phyloP scores from a whole-genome alignment of 2,797 vertebrate genomes.

The Myripristis murdjan region DNA sequence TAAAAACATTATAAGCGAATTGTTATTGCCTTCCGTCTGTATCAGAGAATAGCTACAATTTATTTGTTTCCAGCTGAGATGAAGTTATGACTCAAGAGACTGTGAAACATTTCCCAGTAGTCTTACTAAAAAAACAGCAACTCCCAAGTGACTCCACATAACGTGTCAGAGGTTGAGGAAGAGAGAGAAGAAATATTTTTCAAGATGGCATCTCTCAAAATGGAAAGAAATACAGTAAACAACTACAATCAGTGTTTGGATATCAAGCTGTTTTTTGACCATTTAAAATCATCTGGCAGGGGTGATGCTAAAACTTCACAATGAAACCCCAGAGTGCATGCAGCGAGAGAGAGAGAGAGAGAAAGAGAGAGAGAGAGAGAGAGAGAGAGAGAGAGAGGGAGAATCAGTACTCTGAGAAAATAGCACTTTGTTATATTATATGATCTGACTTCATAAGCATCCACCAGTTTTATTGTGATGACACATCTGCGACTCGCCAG shows the following conservation, averaged over 20 bases:
- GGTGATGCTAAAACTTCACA: slow-evolving; percentile 35
- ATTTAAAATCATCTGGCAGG: slow-evolving; percentile 55
- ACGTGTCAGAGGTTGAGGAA: slow-evolving; percentile 47
- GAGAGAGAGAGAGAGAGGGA: neutral
- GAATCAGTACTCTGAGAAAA: slow-evolving; percentile 26
- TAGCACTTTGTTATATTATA: slow-evolving; percentile 21
- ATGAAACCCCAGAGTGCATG: slow-evolving; percentile 50
- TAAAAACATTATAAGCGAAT: neutral
- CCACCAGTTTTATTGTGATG: slow-evolving; percentile 36
- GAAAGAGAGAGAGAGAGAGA: neutral
- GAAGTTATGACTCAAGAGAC: slow-evolving; percentile 16
- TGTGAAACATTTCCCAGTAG: slow-evolving; percentile 37
- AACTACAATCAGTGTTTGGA: slow-evolving; percentile 47
- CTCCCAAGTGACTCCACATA: slow-evolving; percentile 41
- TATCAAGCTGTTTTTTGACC: slow-evolving; percentile 39
- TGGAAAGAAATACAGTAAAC: slow-evolving; percentile 26
- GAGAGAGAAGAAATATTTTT: slow-evolving; percentile 42
- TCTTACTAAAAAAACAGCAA: slow-evolving; percentile 22
- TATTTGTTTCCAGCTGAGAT: slow-evolving; percentile 8
- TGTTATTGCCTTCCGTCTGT: neutral
- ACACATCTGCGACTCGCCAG: slow-evolving; percentile 35
- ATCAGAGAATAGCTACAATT: neutral
- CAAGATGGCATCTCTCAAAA: slow-evolving; percentile 41
- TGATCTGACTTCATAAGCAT: slow-evolving; percentile 27
- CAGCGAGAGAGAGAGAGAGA: neutral